A percentile compares a stretch with the other conserved stretches of the same genome.
These are phyloP conservation scores for Lycopodina hypogea DNA, from an alignment of 37 sponge, comb jelly and placozoan genomes.

Conservation along the genomic window DNA sequence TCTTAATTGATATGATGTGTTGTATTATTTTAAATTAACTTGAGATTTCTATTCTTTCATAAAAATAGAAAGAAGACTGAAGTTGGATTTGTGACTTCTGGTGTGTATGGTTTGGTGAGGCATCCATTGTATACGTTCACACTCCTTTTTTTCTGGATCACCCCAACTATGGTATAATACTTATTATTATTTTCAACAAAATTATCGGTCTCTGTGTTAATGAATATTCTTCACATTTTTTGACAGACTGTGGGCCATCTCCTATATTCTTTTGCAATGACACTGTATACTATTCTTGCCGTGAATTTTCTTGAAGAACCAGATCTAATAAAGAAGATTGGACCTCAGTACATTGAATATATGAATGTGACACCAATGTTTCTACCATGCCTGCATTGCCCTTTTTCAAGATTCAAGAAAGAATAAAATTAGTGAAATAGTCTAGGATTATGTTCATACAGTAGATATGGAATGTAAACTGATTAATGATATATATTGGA, in stretches of 20 bases:
- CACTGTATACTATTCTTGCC: slow-evolving; percentile 23
- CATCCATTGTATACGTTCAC: slow-evolving; percentile 36
- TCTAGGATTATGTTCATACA: too few species aligned
- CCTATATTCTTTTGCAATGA: not conserved
- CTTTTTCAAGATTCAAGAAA: too few species aligned
- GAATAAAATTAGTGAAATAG: too few species aligned
- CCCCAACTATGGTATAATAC: slow-evolving; percentile 52
- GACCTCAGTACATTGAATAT: slow-evolving; percentile 36
- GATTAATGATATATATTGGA: too few species aligned
- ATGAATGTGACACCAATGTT: slow-evolving; percentile 52
- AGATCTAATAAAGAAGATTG: slow-evolving; percentile 37
- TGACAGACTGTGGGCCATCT: slow-evolving; percentile 3
- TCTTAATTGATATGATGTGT: too few species aligned
- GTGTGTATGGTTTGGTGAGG: slow-evolving; percentile 36
- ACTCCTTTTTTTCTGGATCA: slow-evolving; percentile 28
- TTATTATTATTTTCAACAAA: too few species aligned
- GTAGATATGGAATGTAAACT: too few species aligned
- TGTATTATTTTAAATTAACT: too few species aligned
- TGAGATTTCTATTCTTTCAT: too few species aligned
- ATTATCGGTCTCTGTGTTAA: too few species aligned
- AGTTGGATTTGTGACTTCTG: slow-evolving; percentile 13
- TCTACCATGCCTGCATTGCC: slow-evolving; percentile 16
- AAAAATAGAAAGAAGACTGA: not conserved
- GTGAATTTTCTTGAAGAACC: slow-evolving; percentile 46
- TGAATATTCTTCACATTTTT: not conserved